Evolutionary conservation across 1,140 invertebrate species (phyloP), one percentile per base, ranked within the genome.

Genomic region (Bombus terrestris): DNA sequence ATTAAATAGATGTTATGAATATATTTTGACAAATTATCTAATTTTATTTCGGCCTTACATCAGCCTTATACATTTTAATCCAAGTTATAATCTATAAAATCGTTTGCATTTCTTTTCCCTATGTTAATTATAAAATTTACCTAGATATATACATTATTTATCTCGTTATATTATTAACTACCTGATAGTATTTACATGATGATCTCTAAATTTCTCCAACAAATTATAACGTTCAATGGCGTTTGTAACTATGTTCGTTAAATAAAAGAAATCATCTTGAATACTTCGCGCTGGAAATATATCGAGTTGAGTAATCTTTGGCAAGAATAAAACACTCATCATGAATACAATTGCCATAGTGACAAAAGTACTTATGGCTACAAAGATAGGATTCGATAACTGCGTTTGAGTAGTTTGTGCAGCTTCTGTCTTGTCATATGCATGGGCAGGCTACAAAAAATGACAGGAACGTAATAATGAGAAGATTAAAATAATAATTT

Each of bases 291-390:
- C 87, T n/a, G 86, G 88, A 18, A 89, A 82, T 62, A 87, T 68
- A 15, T 83, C 82, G 18, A 92, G 90, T 25, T 90, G 87, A 53
- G 89, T 74, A 13, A 92, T 32, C 66, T 90, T 88, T 22, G 92
- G 92, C 37, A 93, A 37, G 73, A 93, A 89, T 2, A 93, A 39
- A 15, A 93, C 85, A 71, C 91, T 89, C 71, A 92, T 86, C 92
- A 93, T 93, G 69, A 93, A 93, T 12, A 93, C 37, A 43, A 93
- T 57, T 37, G 92, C 92, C 90, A 92, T 92, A 35, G 91, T 92
- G 13, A 93, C 62, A 64, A 93, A 93, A 8, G 92, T 90, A 62
- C 91, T 93, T 47, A 93, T 90, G 35, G 92, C 92, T 79, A 92
- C 81, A 47, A 93, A 93, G 0, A 93, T 86, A 39, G 92, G 92